Evolutionary conservation across 2,113 vertebrate genomes (phyloP).

Genomic region (Lamprologus tigripictilis): DNA sequence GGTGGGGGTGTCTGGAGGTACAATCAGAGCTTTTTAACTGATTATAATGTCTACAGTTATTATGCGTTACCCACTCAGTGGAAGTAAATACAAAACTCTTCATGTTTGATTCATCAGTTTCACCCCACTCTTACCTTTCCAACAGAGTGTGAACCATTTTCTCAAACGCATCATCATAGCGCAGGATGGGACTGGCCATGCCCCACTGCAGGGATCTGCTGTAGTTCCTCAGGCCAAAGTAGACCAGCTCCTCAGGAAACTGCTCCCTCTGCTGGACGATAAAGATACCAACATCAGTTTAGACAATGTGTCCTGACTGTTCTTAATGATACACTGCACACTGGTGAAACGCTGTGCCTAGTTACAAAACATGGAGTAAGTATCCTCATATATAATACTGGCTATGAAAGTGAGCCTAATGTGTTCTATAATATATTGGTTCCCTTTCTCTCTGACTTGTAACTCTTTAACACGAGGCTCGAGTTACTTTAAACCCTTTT

Average conservation of each 20-base stretch:
- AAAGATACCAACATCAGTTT: neutral
- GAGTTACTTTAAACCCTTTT: neutral
- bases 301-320: neutral
- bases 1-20: slow-evolving; percentile 81
- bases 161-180: slow-evolving; percentile 95
- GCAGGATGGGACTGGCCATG: slow-evolving; percentile 89
- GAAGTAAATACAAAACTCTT: neutral
- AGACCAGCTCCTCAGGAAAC: slow-evolving; percentile 75
- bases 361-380: neutral
- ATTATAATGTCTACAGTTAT: neutral
- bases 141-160: slow-evolving; percentile 92
- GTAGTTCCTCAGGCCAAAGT: slow-evolving; percentile 94
- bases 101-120: neutral
- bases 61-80: neutral
- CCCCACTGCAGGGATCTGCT: slow-evolving; percentile 94
- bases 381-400: neutral
- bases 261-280: slow-evolving; percentile 74
- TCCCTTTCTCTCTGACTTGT: neutral
- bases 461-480: neutral
- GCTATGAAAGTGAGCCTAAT: neutral
- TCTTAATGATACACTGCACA: neutral
- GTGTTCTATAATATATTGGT: neutral
- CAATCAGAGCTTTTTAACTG: neutral
- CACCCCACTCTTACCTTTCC: slow-evolving; percentile 77
- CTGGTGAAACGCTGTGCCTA: neutral